Evolutionary conservation across 2,888 invertebrate species (phyloP).

Genomic region (Xestia rhomboidea): DNA sequence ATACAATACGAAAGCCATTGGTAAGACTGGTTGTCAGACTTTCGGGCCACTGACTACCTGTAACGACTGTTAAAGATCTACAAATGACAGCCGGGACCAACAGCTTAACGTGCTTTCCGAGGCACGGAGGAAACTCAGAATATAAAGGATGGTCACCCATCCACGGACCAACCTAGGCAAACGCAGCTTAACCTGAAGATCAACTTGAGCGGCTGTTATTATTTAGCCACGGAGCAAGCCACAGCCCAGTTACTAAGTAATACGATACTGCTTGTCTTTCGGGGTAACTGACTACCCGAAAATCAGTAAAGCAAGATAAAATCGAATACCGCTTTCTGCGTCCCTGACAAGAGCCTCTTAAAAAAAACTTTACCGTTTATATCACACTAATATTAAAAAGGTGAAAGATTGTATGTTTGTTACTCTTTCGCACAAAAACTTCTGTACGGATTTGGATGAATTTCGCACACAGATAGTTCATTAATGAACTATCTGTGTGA

Average conservation of each 20-base stretch:
- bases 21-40: neutral
- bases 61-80: neutral
- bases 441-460: too few relatives aligned
- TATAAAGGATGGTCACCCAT: neutral
- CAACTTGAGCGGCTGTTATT: neutral
- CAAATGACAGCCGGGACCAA: neutral
- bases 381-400: too few relatives aligned
- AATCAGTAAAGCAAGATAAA: conserved; percentile 16
- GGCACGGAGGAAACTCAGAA: neutral
- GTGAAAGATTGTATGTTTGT: too few relatives aligned
- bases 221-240: neutral
- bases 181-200: neutral
- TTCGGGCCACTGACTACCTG: neutral
- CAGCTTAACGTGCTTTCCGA: too few relatives aligned
- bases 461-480: too few relatives aligned
- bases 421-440: too few relatives aligned
- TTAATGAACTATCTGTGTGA: too few relatives aligned
- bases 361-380: conserved; percentile 21
- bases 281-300: neutral
- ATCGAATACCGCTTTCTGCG: conserved; percentile 6
- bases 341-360: conserved; percentile 11
- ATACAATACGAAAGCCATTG: neutral
- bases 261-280: neutral
- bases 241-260: neutral
- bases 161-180: neutral